Base-by-base conservation (phyloP, 2,888 invertebrate genomes). In the Agrotis exclamationis region DNA sequence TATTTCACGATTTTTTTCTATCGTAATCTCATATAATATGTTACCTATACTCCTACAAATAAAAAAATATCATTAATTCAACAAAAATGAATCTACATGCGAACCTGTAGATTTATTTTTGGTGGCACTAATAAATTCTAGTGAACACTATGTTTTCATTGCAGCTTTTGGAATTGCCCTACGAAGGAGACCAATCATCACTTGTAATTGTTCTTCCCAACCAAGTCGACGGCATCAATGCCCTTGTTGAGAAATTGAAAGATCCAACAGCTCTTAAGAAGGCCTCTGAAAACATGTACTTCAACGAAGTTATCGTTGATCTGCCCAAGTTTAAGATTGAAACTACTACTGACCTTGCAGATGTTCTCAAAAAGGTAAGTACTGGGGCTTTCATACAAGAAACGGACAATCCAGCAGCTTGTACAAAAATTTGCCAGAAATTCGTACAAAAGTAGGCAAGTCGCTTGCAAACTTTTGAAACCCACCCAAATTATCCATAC, bases 271-370 rank as follows among this genome's bases (percentile, higher is more conserved):
- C 87, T 0, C 92, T 97, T 7, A 86, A 91, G 1, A 93, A 95
- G 0, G 93, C 97, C n/a, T 82, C 81, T 0, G 53, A 90, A 0
- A 85, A 90, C 4, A 93, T 97, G 96, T 76, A 74, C 0, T 14
- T 74, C 0, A 86, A 89, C 1, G 97, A 97, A 86, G 97, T 98
- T 2, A 89, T 96, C 1, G 96, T 98, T 0, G 95, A 93, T 47
- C 89, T 99, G 63, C 99, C 99, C 0, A 98, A 97, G 88, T 98
- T 99, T 90, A 98, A 97, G 90, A 97, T 98, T 63, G 98, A 98
- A 92, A 97, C 97, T 20, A 96, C 96, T n/a, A 96, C 97, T 7
- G 89, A 98, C 67, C 94, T 98, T 20, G 96, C 96, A 71, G 91
- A 96, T 0, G 91, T 97, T 33, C 94, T 98, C 7, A 60, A 89